Conservation (phyloP, 2,113 vertebrate species). For the Python bivittatus region DNA sequence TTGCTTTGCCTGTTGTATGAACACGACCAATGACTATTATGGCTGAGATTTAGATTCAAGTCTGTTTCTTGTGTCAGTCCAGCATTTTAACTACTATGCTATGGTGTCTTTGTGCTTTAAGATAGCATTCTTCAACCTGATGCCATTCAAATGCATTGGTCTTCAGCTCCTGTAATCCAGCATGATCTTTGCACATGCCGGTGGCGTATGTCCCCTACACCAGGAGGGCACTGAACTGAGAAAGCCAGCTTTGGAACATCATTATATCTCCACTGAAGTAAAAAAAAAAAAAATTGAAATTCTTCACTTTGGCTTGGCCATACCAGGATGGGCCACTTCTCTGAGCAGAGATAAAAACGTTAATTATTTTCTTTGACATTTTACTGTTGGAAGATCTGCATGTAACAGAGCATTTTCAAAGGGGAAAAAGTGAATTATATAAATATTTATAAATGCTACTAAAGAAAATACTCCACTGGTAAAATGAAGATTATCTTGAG, state of each 20-base stretch:
- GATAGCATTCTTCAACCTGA: background rate
- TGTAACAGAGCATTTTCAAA: background rate
- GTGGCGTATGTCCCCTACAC: background rate
- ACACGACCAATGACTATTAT: background rate
- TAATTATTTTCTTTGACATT: background rate
- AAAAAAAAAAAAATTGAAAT: background rate
- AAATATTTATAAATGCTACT: background rate
- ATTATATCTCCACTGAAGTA: background rate
- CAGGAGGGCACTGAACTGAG: background rate
- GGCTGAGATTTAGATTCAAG: background rate
- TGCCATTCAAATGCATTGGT: background rate
- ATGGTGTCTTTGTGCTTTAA: background rate
- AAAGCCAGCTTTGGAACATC: background rate
- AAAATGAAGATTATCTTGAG: background rate
- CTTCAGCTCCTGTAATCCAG: background rate
- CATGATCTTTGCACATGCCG: background rate
- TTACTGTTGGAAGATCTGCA: background rate
- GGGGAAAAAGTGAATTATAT: background rate
- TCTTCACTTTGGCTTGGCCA: background rate
- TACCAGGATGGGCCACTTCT: background rate
- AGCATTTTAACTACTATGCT: background rate
- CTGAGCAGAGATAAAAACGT: background rate
- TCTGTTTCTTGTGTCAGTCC: background rate
- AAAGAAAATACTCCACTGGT: background rate
- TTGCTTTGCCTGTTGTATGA: background rate